phyloP scores from a whole-genome alignment of 1,140 invertebrate genomes.

The Coptotermes formosanus region DNA sequence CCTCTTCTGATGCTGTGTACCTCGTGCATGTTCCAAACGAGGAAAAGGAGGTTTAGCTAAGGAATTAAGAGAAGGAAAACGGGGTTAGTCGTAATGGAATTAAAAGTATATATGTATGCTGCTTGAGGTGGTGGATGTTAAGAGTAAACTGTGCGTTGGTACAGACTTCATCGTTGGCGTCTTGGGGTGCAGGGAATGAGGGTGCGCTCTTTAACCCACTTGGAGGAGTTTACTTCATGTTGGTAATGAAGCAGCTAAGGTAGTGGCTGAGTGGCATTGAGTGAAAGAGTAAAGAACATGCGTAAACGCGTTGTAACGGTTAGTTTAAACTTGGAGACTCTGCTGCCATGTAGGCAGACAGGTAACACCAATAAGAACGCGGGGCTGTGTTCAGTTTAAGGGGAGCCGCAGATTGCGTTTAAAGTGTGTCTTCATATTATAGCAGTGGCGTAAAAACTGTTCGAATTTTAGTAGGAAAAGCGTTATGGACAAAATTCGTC shows the following conservation, averaged over 20 bases:
- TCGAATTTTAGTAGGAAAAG: too few species aligned
- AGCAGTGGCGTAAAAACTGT: too few species aligned
- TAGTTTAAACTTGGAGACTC: not conserved
- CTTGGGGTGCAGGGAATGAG: not conserved
- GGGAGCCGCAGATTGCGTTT: not conserved
- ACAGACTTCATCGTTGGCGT: not conserved
- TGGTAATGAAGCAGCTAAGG: constrained; percentile 15
- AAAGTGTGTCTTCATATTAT: not conserved
- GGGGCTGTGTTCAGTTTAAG: not conserved
- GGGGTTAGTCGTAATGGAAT: constrained; percentile 21
- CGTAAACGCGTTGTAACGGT: not conserved
- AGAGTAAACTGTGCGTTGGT: not conserved
- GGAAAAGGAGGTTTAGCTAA: not conserved
- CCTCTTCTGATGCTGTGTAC: not conserved
- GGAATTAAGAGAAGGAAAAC: not conserved
- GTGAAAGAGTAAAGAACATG: not conserved
- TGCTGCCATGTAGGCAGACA: not conserved
- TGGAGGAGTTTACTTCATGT: not conserved
- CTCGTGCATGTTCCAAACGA: not conserved
- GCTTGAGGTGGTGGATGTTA: not conserved
- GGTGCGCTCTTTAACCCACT: not conserved
- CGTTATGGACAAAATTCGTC: too few species aligned
- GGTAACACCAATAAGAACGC: not conserved
- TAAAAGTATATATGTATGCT: constrained; percentile 21
- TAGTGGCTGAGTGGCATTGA: not conserved